Conservation (phyloP, 2,113 vertebrate species). For the Oryzias celebensis region DNA sequence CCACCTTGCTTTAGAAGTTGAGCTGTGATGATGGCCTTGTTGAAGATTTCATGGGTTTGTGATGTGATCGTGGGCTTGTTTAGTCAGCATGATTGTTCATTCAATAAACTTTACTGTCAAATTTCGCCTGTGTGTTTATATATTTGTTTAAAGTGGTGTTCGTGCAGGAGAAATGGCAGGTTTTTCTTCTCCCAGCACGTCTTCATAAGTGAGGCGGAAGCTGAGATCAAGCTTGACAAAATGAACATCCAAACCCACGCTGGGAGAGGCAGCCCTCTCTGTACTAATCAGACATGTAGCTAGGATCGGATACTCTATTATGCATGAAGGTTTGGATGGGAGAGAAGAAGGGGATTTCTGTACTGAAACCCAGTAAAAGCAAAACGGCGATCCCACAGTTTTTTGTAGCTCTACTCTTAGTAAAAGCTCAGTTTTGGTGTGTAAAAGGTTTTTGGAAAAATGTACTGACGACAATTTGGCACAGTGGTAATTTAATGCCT, state of each 20-base stretch:
- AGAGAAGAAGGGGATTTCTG: too few species aligned
- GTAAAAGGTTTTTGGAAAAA: too few species aligned
- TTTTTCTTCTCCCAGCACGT: neutral
- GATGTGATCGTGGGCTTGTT: constrained; percentile 66
- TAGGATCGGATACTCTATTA: neutral
- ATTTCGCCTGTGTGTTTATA: constrained; percentile 13
- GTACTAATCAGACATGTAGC: neutral
- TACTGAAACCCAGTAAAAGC: too few species aligned
- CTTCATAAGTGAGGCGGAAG: neutral
- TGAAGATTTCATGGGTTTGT: constrained; percentile 42
- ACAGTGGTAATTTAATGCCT: too few species aligned
- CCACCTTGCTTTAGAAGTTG: constrained; percentile 12
- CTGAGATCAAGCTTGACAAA: neutral
- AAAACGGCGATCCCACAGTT: too few species aligned
- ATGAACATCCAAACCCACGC: neutral
- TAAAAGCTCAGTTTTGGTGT: too few species aligned
- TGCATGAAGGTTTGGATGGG: neutral
- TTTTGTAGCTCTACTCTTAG: too few species aligned
- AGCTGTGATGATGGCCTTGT: constrained; percentile 4
- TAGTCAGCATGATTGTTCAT: constrained; percentile 70
- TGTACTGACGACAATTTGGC: too few species aligned
- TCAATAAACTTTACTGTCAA: constrained; percentile 69
- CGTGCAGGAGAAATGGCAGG: neutral
- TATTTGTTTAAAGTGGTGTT: neutral
- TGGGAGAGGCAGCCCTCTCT: neutral